Evolutionary conservation across 2,113 vertebrate species (phyloP).

Genomic region (Glareola pratincola): DNA sequence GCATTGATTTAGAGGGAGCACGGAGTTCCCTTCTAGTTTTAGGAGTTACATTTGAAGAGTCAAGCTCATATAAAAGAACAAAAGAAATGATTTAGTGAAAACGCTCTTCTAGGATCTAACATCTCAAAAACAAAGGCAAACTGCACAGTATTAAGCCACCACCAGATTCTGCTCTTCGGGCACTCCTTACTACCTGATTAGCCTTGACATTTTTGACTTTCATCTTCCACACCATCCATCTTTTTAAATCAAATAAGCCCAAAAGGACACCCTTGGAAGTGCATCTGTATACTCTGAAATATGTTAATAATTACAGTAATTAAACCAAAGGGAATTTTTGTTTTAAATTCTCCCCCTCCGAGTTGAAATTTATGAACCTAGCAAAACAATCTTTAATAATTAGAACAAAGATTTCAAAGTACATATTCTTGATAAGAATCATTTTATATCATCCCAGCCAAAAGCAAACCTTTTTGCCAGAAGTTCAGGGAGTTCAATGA

Average conservation of each 20-base stretch:
- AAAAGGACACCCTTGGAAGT: conserved; percentile 88
- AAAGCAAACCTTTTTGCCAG: background rate
- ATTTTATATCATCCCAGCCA: background rate
- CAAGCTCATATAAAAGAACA: background rate
- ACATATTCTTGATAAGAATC: background rate
- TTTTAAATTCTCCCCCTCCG: conserved; percentile 72
- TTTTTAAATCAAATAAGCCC: conserved; percentile 86
- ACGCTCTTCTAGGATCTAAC: background rate
- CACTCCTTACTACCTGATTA: conserved; percentile 77
- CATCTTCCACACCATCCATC: conserved; percentile 80
- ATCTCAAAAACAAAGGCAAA: background rate
- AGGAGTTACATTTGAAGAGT: background rate
- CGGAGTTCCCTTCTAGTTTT: background rate
- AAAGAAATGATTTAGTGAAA: background rate
- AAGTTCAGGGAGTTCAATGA: background rate
- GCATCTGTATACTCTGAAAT: conserved; percentile 80
- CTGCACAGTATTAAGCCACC: background rate
- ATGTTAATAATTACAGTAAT: conserved; percentile 92
- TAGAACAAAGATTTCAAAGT: conserved; percentile 20
- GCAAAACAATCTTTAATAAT: conserved; percentile 50
- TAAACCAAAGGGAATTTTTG: conserved; percentile 86
- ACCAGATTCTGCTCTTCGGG: conserved; percentile 40
- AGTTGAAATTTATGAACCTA: conserved; percentile 43
- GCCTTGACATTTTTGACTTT: conserved; percentile 83
- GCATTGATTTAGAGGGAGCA: background rate